These are phyloP conservation scores for Ceratitis capitata DNA, from an alignment of 1,140 invertebrate genomes.

Conservation along the genomic window DNA sequence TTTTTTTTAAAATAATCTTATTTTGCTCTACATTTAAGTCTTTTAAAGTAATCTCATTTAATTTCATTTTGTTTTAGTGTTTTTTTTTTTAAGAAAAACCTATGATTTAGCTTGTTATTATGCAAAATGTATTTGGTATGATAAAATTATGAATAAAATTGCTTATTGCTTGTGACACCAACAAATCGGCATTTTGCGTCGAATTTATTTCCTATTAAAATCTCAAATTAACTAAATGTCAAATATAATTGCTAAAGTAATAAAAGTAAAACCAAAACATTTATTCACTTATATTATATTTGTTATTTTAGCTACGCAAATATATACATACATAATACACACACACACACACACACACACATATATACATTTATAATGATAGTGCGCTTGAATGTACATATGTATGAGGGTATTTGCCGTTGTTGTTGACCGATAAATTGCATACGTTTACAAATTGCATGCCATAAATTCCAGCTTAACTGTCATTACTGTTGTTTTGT, in stretches of 20 bases:
- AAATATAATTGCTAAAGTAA: slow-evolving; percentile 34
- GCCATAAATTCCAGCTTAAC: slow-evolving; percentile 33
- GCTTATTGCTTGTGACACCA: neutral
- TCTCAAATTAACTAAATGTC: slow-evolving; percentile 36
- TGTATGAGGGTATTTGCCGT: neutral
- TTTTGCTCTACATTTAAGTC: no score
- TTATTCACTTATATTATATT: slow-evolving; percentile 4
- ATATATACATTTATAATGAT: neutral
- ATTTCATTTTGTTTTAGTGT: no score
- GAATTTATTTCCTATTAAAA: slow-evolving; percentile 22
- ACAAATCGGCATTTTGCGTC: neutral
- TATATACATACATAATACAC: no score
- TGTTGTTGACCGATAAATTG: slow-evolving; percentile 20
- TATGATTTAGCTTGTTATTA: no score
- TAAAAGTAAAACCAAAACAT: slow-evolving; percentile 29
- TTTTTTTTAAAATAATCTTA: no score
- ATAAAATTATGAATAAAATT: neutral
- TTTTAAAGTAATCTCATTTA: no score
- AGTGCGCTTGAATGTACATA: neutral
- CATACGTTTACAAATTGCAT: slow-evolving; percentile 28
- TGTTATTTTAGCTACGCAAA: neutral
- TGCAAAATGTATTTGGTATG: no score
- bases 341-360: neutral
- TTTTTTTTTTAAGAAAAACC: no score
- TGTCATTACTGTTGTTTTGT: neutral